Evolutionary conservation across 1,140 invertebrate genomes (phyloP), one percentile per base, ranked within the genome.

Genomic region (Drosophila takahashii): DNA sequence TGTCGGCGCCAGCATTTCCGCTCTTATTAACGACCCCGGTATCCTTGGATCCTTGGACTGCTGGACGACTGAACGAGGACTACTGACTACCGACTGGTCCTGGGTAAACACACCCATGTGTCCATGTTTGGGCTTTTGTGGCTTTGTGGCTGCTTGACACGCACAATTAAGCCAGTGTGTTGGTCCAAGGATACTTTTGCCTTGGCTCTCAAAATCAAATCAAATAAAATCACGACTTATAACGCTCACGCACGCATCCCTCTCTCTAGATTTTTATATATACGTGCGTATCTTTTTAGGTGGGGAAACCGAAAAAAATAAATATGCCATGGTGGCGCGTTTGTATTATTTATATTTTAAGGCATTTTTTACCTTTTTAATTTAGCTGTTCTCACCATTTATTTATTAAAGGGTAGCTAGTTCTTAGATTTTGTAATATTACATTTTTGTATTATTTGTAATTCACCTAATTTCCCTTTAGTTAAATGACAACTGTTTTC

Each of bases 1-100:
- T 87, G 85, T 89, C 84, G 84, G 84, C 84, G 84, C 84, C 84
- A 90, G 84, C 64, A 87, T 84, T 87, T 87, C 84, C 84, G 84
- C 62, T 83, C 78, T 69, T 89, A 86, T 86, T 86, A 86, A 75
- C 84, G 76, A 70, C 75, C 52, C 52, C 52, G 47, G 52, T 22
- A 22, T 22, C 22, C 22, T 22, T 22, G 22, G 22, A 51, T 48
- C 42, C 45, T 34, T 67, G 64, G 62, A 61, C 34, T 22, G 42
- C 42, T 18, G 39, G 22, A 37, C 9, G 13, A 4, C 16, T 44
- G 41, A 8, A 4, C 15, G 22, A 22, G 22, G 29, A 32, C 29
- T 9, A 41, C 39, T 42, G 39, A 22, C 29, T 9, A 41, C 39
- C 16, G 39, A 22, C 15, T 15, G 45, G 22, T 47, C 26, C 10